Evolutionary conservation across 2,888 invertebrate species (phyloP).

Genomic region (Pachycephus smyrnensis): DNA sequence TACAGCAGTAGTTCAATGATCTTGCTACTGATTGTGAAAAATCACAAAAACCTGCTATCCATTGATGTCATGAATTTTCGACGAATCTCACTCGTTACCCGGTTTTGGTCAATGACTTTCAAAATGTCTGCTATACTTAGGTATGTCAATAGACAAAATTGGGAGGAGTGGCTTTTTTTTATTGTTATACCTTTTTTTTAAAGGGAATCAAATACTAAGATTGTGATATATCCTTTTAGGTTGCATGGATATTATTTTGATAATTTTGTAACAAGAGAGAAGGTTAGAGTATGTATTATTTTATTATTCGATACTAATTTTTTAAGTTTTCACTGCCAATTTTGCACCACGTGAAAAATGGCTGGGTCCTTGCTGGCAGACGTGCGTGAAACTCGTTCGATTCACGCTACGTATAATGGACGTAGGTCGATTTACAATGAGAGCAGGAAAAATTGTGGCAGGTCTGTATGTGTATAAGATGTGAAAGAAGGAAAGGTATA

Average conservation of each 20-base stretch:
- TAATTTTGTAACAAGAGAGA: not conserved
- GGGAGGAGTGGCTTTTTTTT: not conserved
- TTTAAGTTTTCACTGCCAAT: not conserved
- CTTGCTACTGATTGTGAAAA: not conserved
- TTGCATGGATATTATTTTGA: not conserved
- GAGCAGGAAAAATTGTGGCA: conserved; percentile 15
- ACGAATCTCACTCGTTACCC: not conserved
- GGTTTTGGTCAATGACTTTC: not conserved
- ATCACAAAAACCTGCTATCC: not conserved
- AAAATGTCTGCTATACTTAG: not conserved
- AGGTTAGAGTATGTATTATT: not conserved
- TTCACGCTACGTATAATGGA: not conserved
- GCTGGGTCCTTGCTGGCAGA: not conserved
- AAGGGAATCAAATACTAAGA: not conserved
- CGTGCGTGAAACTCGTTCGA: not conserved
- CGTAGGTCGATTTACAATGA: not conserved
- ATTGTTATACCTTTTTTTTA: not conserved
- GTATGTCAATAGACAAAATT: not conserved
- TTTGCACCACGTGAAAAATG: not conserved
- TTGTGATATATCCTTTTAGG: too few species aligned
- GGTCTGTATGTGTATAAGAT: not conserved
- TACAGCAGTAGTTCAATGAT: not conserved
- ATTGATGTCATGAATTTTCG: not conserved
- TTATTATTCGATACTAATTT: not conserved
- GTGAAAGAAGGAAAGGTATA: not conserved